Evolutionary conservation across 2,113 vertebrate genomes (phyloP), one percentile per base, ranked within the genome.

Genomic region (Lepisosteus oculatus): DNA sequence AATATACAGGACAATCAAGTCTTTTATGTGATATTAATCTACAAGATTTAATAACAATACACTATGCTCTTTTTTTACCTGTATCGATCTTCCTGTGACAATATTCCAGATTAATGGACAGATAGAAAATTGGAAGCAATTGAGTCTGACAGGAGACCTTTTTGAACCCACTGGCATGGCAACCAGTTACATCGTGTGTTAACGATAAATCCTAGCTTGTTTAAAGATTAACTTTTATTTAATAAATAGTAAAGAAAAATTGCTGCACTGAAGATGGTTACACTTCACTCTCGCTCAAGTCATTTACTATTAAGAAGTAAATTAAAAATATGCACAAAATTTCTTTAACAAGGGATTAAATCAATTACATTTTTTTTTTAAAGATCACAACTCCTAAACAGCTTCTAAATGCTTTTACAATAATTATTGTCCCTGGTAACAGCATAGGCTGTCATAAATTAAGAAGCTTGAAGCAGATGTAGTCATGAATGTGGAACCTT

Each of bases 51-150:
- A 76, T 78, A 68, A 80, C 81, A 82, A 80, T 65, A 67, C 70
- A 69, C 70, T 59, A 65, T 78, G 70, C 77, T 86, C 75, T 73
- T 76, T 87, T 86, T 88, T 89, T 87, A 83, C 75, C 29, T 61
- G 66, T 70, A 88, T 89, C 68, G 85, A 89, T 92, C 80, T 69
- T 69, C 73, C 83, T 77, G 78, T 83, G 83, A 75, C 78, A 79
- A 77, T 74, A 68, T 81, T 85, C 78, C 74, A 77, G 81, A 84
- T 78, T 73, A 85, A 86, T 86, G 78, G 84, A 81, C 72, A 73
- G 70, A 76, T 71, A 61, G 73, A 76, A 80, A 83, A 84, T 79
- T 80, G 81, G 83, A 86, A 84, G 80, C 84, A 87, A 81, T 87
- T 76, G 80, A 84, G 81, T 80, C 72, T 84, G 76, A 86, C 78